Percentiles rank a stretch among this genome's conserved stretches.
These are phyloP conservation scores for Balanococcus diminutus DNA, from an alignment of 2,888 invertebrate species.

Conservation along the genomic window DNA sequence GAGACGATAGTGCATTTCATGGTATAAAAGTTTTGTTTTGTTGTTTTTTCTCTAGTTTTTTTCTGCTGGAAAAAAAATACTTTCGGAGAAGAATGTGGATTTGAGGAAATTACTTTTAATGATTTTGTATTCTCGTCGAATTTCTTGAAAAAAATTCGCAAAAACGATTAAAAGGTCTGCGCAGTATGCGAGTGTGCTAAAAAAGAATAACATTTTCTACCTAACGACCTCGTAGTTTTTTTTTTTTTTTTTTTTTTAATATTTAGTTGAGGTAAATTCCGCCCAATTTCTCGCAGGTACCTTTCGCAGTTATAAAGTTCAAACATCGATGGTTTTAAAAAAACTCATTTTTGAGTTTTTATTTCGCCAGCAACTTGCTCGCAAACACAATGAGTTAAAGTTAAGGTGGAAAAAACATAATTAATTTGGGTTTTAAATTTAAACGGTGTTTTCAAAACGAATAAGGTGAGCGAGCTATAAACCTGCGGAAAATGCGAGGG, in stretches of 20 bases:
- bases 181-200: background rate
- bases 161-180: too few relatives aligned
- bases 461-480: background rate
- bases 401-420: constrained; percentile 33
- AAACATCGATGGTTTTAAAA: background rate
- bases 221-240: background rate
- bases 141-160: background rate
- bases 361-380: background rate
- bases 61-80: background rate
- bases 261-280: constrained; percentile 6
- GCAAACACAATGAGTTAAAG: constrained; percentile 10
- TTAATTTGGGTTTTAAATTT: constrained; percentile 42
- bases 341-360: constrained; percentile 19
- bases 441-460: constrained; percentile 12
- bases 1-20: background rate
- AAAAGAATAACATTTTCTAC: background rate
- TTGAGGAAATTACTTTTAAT: background rate
- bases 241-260: too few relatives aligned
- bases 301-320: constrained; percentile 4
- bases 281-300: background rate
- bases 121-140: background rate
- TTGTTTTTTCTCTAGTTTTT: background rate
- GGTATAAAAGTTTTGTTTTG: background rate
- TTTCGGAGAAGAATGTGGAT: background rate
- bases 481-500: background rate